These are phyloP conservation scores for Agrotis segetum DNA, from an alignment of 2,888 invertebrate species.

Conservation along the genomic window DNA sequence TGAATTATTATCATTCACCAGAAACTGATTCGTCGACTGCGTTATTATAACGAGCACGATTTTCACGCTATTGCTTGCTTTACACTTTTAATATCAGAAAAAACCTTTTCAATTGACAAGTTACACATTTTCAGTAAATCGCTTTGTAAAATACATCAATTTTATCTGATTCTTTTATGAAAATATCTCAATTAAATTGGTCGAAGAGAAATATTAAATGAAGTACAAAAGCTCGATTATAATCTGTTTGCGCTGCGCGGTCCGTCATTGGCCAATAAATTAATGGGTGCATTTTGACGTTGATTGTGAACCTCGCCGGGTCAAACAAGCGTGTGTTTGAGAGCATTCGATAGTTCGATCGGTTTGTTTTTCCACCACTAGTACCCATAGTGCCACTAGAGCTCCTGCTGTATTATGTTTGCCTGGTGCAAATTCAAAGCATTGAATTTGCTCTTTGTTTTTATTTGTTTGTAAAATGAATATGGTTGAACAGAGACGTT, in stretches of 20 bases:
- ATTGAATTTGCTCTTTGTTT: not conserved
- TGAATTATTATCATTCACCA: not conserved
- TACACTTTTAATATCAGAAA: not conserved
- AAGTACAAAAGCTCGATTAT: conserved; percentile 41
- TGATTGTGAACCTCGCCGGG: conserved; percentile 15
- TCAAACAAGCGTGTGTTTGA: conserved; percentile 38
- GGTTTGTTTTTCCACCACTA: conserved; percentile 34
- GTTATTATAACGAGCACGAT: not conserved
- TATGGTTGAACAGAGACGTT: not conserved
- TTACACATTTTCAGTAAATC: conserved; percentile 17
- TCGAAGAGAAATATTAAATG: conserved; percentile 45
- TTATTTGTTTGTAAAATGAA: not conserved
- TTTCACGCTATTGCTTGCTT: not conserved
- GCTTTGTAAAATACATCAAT: conserved; percentile 2
- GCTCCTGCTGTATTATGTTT: conserved; percentile 10
- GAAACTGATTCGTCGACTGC: not conserved
- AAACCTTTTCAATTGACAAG: not conserved
- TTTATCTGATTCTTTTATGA: conserved; percentile 1
- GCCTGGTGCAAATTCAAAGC: conserved; percentile 3
- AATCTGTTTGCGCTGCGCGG: conserved; percentile 35
- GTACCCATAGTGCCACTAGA: conserved; percentile 12
- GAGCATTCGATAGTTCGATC: conserved; percentile 16
- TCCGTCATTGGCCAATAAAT: conserved; percentile 28
- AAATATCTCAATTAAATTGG: conserved; percentile 37
- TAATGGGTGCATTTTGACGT: conserved; percentile 43